phyloP scores from a whole-genome alignment of 2,888 invertebrate species.

The Lathronympha strigana region DNA sequence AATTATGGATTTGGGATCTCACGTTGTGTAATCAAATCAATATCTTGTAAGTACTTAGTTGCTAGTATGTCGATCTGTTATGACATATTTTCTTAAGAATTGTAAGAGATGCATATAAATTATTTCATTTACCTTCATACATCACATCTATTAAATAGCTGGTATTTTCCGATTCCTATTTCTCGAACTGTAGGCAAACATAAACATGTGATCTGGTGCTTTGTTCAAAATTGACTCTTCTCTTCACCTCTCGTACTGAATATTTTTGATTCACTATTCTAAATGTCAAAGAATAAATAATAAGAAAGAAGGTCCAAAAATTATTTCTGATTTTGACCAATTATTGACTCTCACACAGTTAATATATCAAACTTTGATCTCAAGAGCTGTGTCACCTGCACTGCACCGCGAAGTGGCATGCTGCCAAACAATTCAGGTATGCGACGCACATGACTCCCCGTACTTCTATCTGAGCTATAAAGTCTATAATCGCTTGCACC shows the following conservation, averaged over 20 bases:
- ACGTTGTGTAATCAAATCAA: no score
- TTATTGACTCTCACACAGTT: neutral
- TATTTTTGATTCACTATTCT: no score
- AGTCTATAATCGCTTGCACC: conserved; percentile 36
- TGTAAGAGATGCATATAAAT: neutral
- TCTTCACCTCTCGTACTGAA: no score
- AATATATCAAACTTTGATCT: conserved; percentile 35
- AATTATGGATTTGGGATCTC: no score
- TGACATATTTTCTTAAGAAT: neutral
- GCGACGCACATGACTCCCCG: conserved; percentile 19
- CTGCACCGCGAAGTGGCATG: conserved; percentile 30
- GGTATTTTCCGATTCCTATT: conserved; percentile 1
- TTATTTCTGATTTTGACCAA: no score
- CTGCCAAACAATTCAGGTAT: conserved; percentile 30
- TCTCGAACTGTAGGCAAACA: neutral
- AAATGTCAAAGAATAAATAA: no score
- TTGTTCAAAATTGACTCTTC: neutral
- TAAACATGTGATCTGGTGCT: neutral
- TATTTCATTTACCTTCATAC: neutral
- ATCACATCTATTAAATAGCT: neutral
- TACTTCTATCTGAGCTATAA: neutral
- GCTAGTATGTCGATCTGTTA: neutral
- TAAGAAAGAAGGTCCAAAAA: no score
- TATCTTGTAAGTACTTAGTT: neutral
- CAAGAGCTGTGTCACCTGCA: conserved; percentile 32